Evolutionary conservation across 2,113 vertebrate species (phyloP), one percentile per base, ranked within the genome.

Genomic region (Pica pica): DNA sequence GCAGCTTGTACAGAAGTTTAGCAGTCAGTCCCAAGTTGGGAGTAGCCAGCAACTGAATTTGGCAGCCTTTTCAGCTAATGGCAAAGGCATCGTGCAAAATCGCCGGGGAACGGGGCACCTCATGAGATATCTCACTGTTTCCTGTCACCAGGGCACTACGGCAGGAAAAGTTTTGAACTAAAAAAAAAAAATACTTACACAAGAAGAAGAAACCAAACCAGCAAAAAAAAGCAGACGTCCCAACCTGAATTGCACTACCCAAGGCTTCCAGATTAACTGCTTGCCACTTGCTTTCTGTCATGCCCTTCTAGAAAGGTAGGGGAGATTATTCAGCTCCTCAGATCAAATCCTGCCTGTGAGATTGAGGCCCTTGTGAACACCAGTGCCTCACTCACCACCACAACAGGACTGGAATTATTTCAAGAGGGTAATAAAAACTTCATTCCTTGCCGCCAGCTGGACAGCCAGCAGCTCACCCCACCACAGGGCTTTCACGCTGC

Each of bases 51-150:
- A 0, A 42, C 18, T 74, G 57, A 69, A 69, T 27, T 39, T 35
- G 41, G 55, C 5, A 1, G 55, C 31, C 1, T 2, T 27, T 74
- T 49, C 61, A 39, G 70, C 57, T 42, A 55, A 35, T 0, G 4
- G 77, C 60, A 87, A 70, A 80, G 28, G 22, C 28, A 10, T 21
- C 0, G 0, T 47, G 39, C 55, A 68, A 81, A 87, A 67, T 1
- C 6, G 0, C 44, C n/a, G 53, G 19, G 44, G 5, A 65, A 63
- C 0, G 0, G 16, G 20, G 8, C 50, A 50, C 42, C 4, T 2
- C 15, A 2, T 2, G 9, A 93, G n/a, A 35, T 11, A 8, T 27
- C 26, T 18, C 4, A 0, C 17, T 6, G 18, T 6, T 42, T 31
- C 8, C 55, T 22, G 8, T 17, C 49, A 78, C 24, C 47, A 56